These are phyloP conservation scores for Deilephila porcellus DNA, from an alignment of 2,888 invertebrate species.

Conservation along the genomic window DNA sequence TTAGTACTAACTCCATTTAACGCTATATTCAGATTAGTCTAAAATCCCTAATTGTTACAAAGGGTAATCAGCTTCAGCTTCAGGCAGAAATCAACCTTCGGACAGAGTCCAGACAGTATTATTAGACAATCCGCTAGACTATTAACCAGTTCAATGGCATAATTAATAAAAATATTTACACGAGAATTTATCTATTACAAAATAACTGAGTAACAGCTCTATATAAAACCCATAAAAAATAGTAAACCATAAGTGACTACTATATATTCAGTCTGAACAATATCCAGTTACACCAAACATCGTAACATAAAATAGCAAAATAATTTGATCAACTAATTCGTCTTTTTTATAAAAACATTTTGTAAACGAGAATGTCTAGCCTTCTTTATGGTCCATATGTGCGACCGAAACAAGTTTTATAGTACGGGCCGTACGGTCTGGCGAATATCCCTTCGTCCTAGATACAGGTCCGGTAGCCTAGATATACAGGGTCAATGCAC, in stretches of 20 bases:
- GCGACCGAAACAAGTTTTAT: constrained; percentile 3
- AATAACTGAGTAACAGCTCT: no score
- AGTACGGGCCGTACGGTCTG: neutral
- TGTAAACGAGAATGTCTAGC: constrained; percentile 4
- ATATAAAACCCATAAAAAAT: no score
- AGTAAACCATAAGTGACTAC: no score
- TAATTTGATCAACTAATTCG: neutral
- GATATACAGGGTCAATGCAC: constrained; percentile 18
- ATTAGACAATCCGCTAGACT: no score
- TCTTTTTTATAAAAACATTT: neutral
- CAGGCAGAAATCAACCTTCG: no score
- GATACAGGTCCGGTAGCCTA: constrained; percentile 10
- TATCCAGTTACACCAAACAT: no score
- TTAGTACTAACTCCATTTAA: neutral
- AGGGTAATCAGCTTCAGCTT: neutral
- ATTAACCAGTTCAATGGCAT: no score
- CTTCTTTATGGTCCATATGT: neutral
- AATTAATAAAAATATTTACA: no score
- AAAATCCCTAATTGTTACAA: neutral
- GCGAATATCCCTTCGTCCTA: constrained; percentile 19
- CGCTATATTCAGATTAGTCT: neutral
- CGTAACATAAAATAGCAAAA: neutral
- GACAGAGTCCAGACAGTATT: no score
- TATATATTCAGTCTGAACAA: no score
- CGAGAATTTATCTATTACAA: no score